Base-by-base conservation (phyloP, 2,113 vertebrate genomes). In the Nanorana parkeri region DNA sequence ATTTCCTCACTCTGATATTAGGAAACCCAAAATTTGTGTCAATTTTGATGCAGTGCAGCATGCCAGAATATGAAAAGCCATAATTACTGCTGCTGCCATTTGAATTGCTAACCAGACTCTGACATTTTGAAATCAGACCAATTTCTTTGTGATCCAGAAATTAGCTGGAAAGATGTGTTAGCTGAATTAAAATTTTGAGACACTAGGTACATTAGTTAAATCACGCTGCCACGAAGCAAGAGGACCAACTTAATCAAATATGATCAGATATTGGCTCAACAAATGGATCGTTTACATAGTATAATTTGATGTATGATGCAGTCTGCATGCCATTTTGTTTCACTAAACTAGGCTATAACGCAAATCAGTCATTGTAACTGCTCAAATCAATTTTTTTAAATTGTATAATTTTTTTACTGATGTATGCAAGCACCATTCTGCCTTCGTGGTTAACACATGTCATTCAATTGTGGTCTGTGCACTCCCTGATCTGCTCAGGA, bases 31-130 rank as follows among this genome's bases (percentile, higher is more conserved):
- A 90, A 85, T 88, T 78, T 51, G 77, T 94, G 94, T 95, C 95
- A 92, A 89, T 90, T 94, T 90, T 90, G 90, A 94, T 92, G 93
- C 88, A 87, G 87, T 84, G 84, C 85, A 92, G 93, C 94, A 94
- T 86, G 83, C 88, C 32, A 88, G 88, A 91, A 94, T 92, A 93
- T 89, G 93, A 93, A 93, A 93, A 92, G 89, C 88, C 1, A 60
- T 95, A 95, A 96, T 95, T 94, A 94, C 90, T 84, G 82, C 85
- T 54, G 81, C 87, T 93, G 91, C 89, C 87, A 88, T 93, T 93
- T 93, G 90, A 95, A 96, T 94, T 90, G 92, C 92, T 95, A 95
- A 97, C 91, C 87, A 94, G 94, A 91, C 90, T 88, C 91, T 90
- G 93, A 95, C 94, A 93, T 94, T 95, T 94, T 91, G 90, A 92